phyloP scores from a whole-genome alignment of 2,888 invertebrate genomes.

The Linnaemya tessellans region DNA sequence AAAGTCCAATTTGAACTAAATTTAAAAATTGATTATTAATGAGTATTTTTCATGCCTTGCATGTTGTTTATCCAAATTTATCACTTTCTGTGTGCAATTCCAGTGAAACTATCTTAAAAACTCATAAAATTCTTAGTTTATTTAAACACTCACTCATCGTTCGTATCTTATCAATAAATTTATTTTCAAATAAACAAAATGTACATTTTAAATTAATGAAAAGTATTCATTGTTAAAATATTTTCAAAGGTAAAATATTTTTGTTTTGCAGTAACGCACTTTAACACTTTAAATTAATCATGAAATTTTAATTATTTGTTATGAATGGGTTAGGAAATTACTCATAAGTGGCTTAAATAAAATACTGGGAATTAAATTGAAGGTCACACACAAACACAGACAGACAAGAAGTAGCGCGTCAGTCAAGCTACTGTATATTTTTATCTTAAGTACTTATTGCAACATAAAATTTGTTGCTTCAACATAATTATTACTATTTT shows the following conservation, averaged over 20 bases:
- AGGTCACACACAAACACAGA: neutral
- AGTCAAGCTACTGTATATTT: neutral
- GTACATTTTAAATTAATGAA: neutral
- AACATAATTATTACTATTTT: no score
- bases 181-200: neutral
- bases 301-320: neutral
- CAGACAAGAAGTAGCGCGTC: neutral
- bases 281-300: neutral
- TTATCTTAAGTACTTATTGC: neutral
- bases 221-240: neutral
- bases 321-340: neutral
- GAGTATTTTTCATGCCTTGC: neutral
- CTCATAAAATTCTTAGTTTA: constrained; percentile 7
- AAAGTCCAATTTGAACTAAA: no score
- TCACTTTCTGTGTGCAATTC: constrained; percentile 1
- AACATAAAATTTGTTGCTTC: no score
- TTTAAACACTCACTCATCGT: constrained; percentile 5
- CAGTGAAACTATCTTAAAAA: constrained; percentile 3
- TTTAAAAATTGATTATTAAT: no score
- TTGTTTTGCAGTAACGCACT: neutral
- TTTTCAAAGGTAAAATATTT: neutral
- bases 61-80: constrained; percentile 7
- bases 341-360: neutral
- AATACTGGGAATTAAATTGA: neutral
- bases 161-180: constrained; percentile 19